Evolutionary conservation across 2,113 vertebrate genomes (phyloP).

Genomic region (Pseudolaguvia tuberculata): DNA sequence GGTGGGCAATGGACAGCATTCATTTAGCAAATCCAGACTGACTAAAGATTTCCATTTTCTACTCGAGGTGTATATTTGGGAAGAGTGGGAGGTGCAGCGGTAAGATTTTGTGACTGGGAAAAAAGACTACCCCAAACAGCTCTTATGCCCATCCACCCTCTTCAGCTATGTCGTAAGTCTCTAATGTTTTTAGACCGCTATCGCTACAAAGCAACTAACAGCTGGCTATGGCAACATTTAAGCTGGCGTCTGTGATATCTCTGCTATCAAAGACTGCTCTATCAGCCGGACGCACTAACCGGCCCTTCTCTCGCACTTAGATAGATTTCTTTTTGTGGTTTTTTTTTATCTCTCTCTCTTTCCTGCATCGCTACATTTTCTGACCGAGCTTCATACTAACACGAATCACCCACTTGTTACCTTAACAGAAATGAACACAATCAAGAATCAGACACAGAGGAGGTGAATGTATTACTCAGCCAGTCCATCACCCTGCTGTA

Average conservation of each 20-base stretch:
- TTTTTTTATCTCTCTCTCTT: neutral
- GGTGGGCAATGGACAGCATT: slow-evolving; percentile 34
- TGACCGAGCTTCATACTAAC: slow-evolving; percentile 4
- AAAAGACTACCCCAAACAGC: slow-evolving; percentile 25
- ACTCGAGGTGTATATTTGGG: slow-evolving; percentile 29
- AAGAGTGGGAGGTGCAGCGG: neutral
- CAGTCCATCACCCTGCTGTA: slow-evolving; percentile 7
- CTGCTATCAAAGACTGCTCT: slow-evolving; percentile 72
- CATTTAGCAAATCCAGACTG: slow-evolving; percentile 27
- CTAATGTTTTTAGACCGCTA: slow-evolving; percentile 64
- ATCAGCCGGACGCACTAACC: slow-evolving; percentile 67
- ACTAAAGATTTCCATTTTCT: slow-evolving; percentile 37
- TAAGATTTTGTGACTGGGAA: slow-evolving; percentile 19
- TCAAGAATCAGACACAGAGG: neutral
- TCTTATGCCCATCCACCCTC: slow-evolving; percentile 17
- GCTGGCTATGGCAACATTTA: slow-evolving; percentile 66
- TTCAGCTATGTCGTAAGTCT: slow-evolving; percentile 44
- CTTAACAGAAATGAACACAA: neutral
- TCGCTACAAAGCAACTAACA: slow-evolving; percentile 61
- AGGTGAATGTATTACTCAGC: neutral
- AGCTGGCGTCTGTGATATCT: slow-evolving; percentile 75
- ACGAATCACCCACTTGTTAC: neutral
- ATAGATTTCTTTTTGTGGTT: slow-evolving; percentile 63
- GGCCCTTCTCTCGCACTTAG: slow-evolving; percentile 69
- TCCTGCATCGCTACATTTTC: slow-evolving; percentile 38